Conservation (phyloP, 30 jellyfish, hydroid and myxozoan species). For the Mastigias papua region DNA sequence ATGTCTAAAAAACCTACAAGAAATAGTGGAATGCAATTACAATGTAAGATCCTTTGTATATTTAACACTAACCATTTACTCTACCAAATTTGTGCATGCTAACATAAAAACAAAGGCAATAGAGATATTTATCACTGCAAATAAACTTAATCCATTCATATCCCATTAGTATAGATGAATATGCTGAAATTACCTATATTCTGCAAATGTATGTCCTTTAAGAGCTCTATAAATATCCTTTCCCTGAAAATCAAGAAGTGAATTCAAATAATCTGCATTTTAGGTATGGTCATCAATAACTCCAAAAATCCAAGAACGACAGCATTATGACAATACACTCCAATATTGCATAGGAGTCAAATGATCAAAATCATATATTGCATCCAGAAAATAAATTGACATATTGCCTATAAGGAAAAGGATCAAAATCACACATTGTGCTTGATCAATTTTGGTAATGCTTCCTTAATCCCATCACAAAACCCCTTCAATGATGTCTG, state of each 20-base stretch:
- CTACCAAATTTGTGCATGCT: too few relatives aligned
- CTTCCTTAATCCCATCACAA: slow-evolving; percentile 22
- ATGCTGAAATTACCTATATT: not conserved
- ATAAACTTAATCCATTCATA: not conserved
- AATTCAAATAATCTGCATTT: too few relatives aligned
- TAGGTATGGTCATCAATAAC: too few relatives aligned
- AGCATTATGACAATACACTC: too few relatives aligned
- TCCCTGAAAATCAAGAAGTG: not conserved
- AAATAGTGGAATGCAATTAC: not conserved
- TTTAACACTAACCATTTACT: not conserved
- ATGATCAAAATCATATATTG: too few relatives aligned
- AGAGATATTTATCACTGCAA: not conserved
- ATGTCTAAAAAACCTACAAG: slow-evolving; percentile 21
- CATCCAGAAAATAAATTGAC: not conserved
- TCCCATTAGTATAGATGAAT: not conserved
- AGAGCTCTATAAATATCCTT: not conserved
- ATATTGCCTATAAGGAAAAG: not conserved
- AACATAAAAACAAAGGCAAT: not conserved
- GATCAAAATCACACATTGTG: not conserved
- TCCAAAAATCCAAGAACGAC: too few relatives aligned
- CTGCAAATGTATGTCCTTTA: not conserved
- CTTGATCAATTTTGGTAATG: slow-evolving; percentile 12
- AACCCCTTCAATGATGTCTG: slow-evolving; percentile 28
- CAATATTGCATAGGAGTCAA: too few relatives aligned
- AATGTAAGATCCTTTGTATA: too few relatives aligned